A percentile compares a stretch with the other conserved stretches of the same genome.
Evolutionary conservation across 2,888 invertebrate species (phyloP).

Genomic region (Lepas anatifera): DNA sequence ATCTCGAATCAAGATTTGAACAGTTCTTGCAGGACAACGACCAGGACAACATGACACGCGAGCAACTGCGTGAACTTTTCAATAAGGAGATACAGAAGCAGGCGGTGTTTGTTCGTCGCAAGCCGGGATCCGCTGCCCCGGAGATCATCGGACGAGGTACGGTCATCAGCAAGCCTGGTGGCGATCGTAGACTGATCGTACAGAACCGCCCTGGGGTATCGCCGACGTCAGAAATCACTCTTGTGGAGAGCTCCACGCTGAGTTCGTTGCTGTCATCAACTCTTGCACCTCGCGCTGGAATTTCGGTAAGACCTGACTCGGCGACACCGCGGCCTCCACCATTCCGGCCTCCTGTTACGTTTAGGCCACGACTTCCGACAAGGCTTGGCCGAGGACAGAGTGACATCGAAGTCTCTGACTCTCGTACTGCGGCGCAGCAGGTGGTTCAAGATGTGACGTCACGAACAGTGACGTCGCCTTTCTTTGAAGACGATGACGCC

Average conservation of each 20-base stretch:
- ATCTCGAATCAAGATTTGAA: neutral
- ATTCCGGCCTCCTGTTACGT: neutral
- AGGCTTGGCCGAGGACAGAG: neutral
- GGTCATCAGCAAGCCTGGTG: neutral
- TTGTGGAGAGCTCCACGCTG: conserved; percentile 3
- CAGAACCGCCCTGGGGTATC: neutral
- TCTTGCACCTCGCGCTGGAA: neutral
- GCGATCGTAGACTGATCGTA: neutral
- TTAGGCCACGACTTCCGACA: neutral
- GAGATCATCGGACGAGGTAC: conserved; percentile 8
- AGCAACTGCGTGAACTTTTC: neutral
- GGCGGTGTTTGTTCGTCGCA: conserved; percentile 2
- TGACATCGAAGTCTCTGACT: neutral
- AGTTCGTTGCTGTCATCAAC: neutral
- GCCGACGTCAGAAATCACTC: neutral
- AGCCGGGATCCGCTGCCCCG: neutral
- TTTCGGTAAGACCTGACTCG: neutral
- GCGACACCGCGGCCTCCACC: neutral
- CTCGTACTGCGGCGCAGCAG: neutral
- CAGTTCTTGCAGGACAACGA: neutral
- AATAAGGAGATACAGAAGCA: neutral
- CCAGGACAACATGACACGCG: neutral
- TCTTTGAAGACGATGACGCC: conserved; percentile 1
- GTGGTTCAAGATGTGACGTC: neutral
- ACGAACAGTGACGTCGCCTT: neutral